These are phyloP conservation scores for Aphis craccivora DNA, from an alignment of 1,140 invertebrate species.

Conservation along the genomic window DNA sequence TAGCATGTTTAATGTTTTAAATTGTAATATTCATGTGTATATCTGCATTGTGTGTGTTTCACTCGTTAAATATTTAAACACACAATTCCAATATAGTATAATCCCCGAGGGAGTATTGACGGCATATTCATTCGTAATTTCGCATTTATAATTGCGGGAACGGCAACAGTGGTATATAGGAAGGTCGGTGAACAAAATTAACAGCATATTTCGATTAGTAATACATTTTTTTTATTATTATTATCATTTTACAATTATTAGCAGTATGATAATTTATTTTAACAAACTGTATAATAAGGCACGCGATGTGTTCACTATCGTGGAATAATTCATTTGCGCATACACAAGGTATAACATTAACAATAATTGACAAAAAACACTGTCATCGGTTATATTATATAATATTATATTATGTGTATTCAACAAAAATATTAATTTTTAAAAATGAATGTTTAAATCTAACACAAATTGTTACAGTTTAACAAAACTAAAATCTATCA, in stretches of 20 bases:
- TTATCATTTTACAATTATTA: neutral
- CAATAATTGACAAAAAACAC: conserved; percentile 26
- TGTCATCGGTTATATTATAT: neutral
- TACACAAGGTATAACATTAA: neutral
- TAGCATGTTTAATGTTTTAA: neutral
- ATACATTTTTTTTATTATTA: neutral
- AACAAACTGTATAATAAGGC: conserved; percentile 31
- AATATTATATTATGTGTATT: neutral
- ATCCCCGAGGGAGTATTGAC: neutral
- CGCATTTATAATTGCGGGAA: neutral
- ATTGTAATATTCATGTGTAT: neutral
- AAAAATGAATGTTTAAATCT: conserved; percentile 19
- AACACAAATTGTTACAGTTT: neutral
- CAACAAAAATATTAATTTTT: neutral
- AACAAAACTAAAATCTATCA: conserved; percentile 6
- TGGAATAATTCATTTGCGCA: neutral
- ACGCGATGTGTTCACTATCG: neutral
- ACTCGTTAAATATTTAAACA: neutral
- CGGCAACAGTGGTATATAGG: neutral
- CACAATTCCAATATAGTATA: neutral
- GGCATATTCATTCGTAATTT: too few relatives aligned
- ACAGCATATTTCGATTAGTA: conserved; percentile 32
- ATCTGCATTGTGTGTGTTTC: neutral
- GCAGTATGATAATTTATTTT: neutral
- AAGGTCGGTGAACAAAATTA: neutral